Conservation (phyloP, 2,797 vertebrate species). For the Cryptoprocta ferox region DNA sequence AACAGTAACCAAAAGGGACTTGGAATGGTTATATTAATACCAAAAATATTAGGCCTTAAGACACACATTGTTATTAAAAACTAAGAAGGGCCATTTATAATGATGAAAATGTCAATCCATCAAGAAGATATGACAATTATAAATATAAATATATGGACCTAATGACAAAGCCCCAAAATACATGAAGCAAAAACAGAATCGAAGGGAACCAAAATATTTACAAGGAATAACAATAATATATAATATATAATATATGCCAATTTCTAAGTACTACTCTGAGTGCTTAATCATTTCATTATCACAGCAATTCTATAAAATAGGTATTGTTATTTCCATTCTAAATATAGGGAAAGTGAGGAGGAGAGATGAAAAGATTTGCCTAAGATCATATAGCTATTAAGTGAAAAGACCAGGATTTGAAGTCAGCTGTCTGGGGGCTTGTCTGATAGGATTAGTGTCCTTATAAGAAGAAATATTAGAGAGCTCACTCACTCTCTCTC, state of each 20-base stretch:
- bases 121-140: background rate
- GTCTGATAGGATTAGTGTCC: background rate
- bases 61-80: background rate
- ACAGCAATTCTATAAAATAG: background rate
- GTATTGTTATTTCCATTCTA: background rate
- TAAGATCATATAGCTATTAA: background rate
- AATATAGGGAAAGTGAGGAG: background rate
- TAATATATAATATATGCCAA: background rate
- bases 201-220: constrained; percentile 12
- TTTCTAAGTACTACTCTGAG: background rate
- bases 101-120: background rate
- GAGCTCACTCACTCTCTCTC: background rate
- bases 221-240: background rate
- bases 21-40: background rate
- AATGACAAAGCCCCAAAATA: background rate
- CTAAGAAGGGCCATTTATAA: background rate
- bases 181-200: constrained; percentile 6
- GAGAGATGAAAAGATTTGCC: background rate
- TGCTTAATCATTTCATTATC: constrained; percentile 25
- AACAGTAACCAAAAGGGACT: background rate
- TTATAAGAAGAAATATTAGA: constrained; percentile 3
- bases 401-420: background rate
- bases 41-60: background rate
- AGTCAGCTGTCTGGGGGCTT: background rate
- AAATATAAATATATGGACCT: background rate